phyloP scores from a whole-genome alignment of 2,888 invertebrate genomes.

The Tachina fera region DNA sequence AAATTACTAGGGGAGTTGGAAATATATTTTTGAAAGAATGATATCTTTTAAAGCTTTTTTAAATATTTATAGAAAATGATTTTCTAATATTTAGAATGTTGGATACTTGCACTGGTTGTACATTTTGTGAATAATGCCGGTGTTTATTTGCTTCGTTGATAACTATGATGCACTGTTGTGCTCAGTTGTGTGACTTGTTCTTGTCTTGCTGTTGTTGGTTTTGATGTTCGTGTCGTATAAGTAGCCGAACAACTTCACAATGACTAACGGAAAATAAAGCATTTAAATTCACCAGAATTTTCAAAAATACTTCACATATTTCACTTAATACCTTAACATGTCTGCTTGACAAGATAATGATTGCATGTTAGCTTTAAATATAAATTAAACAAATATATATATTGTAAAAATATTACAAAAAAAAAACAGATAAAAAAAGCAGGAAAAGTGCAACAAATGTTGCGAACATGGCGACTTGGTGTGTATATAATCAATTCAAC shows the following conservation, averaged over 20 bases:
- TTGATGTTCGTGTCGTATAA: too few relatives aligned
- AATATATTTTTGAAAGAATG: slow-evolving; percentile 8
- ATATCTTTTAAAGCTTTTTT: not conserved
- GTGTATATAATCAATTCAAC: slow-evolving; percentile 41
- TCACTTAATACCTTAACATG: slow-evolving; percentile 17
- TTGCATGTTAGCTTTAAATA: slow-evolving; percentile 31
- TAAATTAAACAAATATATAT: not conserved
- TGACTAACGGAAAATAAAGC: too few relatives aligned
- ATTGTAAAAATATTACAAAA: not conserved
- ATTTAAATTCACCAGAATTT: not conserved
- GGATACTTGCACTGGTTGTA: too few relatives aligned
- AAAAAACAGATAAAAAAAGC: not conserved
- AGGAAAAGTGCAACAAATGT: slow-evolving; percentile 40
- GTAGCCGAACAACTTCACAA: too few relatives aligned
- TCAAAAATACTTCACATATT: not conserved
- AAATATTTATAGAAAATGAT: not conserved
- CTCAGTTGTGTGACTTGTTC: too few relatives aligned
- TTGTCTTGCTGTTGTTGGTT: too few relatives aligned
- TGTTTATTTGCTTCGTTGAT: too few relatives aligned
- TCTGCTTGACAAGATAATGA: slow-evolving; percentile 46
- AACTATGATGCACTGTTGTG: too few relatives aligned
- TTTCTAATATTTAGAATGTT: too few relatives aligned
- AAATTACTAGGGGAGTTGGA: slow-evolving; percentile 15
- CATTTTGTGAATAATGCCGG: too few relatives aligned
- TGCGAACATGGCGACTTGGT: slow-evolving; percentile 35